Base-by-base conservation (phyloP, 2,888 invertebrate genomes). In the Chorisops tibialis region DNA sequence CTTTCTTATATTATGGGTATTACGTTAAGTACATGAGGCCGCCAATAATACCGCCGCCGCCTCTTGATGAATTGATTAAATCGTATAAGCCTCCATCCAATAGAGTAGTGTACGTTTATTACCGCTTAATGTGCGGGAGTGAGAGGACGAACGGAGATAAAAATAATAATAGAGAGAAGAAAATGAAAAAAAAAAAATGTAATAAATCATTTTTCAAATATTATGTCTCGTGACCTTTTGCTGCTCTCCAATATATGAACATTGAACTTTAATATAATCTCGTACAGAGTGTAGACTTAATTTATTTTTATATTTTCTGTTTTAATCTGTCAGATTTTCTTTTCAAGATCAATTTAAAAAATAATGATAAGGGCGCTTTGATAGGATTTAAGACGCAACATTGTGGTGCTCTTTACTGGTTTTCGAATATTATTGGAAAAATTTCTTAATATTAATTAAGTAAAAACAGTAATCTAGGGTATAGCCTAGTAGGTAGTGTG, bases 61-160 rank as follows among this genome's bases (percentile, higher is more conserved):
- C 37, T 37, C 18, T 37, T 38, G 52, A 52, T 52, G 52, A 52
- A 52, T 52, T 52, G 52, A 52, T 52, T 52, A 52, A 52, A 52
- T 52, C 52, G 52, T 52, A 52, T 50, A 50, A 38, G 52, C 52
- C 52, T 52, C 38, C n/a, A 52, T 52, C 52, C n/a, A 38, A 52
- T 52, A 38, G 52, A 18, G 38, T 9, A 9, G 37, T 50, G 35
- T 14, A 48, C n/a, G n/a, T n/a, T n/a, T n/a, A n/a, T n/a, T n/a
- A n/a, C n/a, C n/a, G n/a, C n/a, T n/a, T 49, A 6, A 14, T 6
- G 30, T 24, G 16, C 24, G 14, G 14, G 30, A 50, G 22, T 30
- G n/a, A 14, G 9, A 52, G 41, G 22, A 11, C 16, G 54, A 14
- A 45, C 39, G 12, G 2, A 16, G 39, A 21, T 12, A 47, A 2